These are phyloP conservation scores for Brachionus manjavacas DNA, from an alignment of 1,140 invertebrate species.

Conservation along the genomic window DNA sequence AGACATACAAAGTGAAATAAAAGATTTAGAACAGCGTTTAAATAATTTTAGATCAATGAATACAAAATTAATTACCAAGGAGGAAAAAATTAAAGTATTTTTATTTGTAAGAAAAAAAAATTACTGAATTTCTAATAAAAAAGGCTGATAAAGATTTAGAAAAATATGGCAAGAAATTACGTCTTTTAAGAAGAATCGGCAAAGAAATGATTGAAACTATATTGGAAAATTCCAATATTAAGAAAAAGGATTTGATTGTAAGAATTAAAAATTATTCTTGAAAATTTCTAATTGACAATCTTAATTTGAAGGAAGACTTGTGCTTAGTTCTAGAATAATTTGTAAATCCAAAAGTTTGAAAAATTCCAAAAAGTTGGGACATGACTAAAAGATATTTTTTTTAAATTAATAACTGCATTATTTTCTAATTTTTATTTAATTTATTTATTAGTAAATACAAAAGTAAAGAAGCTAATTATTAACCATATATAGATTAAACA, in stretches of 20 bases:
- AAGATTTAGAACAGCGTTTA: neutral
- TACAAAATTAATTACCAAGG: neutral
- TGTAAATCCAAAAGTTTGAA: neutral
- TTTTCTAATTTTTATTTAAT: too few relatives aligned
- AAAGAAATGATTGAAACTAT: slow-evolving; percentile 36
- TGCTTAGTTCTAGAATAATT: slow-evolving; percentile 7
- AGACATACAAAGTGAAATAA: neutral
- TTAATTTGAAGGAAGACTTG: slow-evolving; percentile 25
- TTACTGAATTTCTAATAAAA: neutral
- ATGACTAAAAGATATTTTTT: too few relatives aligned
- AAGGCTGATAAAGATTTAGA: slow-evolving; percentile 23
- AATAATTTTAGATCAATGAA: neutral
- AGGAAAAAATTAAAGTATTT: slow-evolving; percentile 13
- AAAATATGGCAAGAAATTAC: slow-evolving; percentile 12
- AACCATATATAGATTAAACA: too few relatives aligned
- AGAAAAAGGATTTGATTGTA: slow-evolving; percentile 34
- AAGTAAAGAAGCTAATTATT: too few relatives aligned
- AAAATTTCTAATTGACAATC: neutral
- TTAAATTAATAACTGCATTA: too few relatives aligned
- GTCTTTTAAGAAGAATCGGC: neutral
- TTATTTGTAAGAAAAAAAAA: too few relatives aligned
- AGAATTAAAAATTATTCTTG: neutral
- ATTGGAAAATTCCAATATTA: slow-evolving; percentile 40
- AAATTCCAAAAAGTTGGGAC: too few relatives aligned
- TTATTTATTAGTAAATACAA: too few relatives aligned